Conservation (phyloP, 2,797 vertebrate species). For the Pogoniulus pusillus region DNA sequence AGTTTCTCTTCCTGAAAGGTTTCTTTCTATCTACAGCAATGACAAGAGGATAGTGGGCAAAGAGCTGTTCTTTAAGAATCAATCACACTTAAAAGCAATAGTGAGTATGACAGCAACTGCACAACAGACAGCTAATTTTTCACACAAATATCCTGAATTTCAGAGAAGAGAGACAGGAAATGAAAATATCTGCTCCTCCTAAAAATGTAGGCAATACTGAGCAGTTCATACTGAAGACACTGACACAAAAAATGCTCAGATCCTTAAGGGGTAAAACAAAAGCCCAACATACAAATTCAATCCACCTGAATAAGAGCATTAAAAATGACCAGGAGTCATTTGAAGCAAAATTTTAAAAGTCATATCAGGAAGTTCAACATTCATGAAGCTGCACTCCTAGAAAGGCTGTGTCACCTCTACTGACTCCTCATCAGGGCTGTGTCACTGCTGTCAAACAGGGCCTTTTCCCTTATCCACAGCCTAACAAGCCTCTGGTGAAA, state of each 20-base stretch:
- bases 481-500: background rate
- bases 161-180: background rate
- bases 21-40: slow-evolving; percentile 33
- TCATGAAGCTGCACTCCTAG: background rate
- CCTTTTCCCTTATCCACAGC: background rate
- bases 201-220: background rate
- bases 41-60: slow-evolving; percentile 14
- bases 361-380: background rate
- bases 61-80: slow-evolving; percentile 19
- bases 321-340: background rate
- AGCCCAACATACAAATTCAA: background rate
- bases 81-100: slow-evolving; percentile 33
- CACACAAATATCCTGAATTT: background rate
- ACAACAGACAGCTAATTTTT: slow-evolving; percentile 6
- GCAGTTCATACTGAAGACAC: background rate
- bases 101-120: background rate
- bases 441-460: background rate
- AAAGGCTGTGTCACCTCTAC: background rate
- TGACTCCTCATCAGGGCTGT: background rate
- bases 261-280: background rate
- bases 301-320: background rate
- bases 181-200: background rate
- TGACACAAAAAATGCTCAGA: background rate
- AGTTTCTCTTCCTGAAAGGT: slow-evolving; percentile 6
- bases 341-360: background rate